These are phyloP conservation scores for Mobula hypostoma DNA, from an alignment of 2,113 vertebrate species.

Conservation along the genomic window DNA sequence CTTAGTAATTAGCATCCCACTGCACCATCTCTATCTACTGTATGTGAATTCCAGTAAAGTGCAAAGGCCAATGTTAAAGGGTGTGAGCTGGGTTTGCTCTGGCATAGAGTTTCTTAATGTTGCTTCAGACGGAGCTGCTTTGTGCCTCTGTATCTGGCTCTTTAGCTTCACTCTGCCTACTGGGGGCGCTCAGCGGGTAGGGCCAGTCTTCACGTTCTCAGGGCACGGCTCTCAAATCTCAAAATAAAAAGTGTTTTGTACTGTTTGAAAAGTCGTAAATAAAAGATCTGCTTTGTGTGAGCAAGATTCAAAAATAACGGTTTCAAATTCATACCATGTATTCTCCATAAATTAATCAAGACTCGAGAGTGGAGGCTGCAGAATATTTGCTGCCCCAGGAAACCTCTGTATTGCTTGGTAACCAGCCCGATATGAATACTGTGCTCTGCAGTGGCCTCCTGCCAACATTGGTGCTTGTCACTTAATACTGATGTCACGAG, in stretches of 20 bases:
- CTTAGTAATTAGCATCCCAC: not conserved
- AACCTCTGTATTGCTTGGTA: not conserved
- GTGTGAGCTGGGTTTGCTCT: not conserved
- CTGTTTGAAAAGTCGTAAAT: not conserved
- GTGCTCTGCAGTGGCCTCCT: not conserved
- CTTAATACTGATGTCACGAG: not conserved
- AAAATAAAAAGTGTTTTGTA: not conserved
- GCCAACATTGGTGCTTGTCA: not conserved
- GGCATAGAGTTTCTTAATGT: not conserved
- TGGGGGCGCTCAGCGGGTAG: not conserved
- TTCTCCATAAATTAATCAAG: not conserved
- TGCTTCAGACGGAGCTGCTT: not conserved
- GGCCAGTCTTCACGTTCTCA: not conserved
- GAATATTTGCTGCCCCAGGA: not conserved
- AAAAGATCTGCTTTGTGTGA: not conserved
- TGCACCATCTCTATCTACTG: not conserved
- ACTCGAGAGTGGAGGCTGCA: not conserved
- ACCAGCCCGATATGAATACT: too few species aligned
- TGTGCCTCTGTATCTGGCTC: not conserved
- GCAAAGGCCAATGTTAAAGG: not conserved
- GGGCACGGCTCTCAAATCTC: not conserved
- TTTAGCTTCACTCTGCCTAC: not conserved
- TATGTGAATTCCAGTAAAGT: not conserved
- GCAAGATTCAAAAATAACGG: not conserved
- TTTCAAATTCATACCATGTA: not conserved